Conservation (phyloP, 2,888 invertebrate species). For the Linyphia triangularis region DNA sequence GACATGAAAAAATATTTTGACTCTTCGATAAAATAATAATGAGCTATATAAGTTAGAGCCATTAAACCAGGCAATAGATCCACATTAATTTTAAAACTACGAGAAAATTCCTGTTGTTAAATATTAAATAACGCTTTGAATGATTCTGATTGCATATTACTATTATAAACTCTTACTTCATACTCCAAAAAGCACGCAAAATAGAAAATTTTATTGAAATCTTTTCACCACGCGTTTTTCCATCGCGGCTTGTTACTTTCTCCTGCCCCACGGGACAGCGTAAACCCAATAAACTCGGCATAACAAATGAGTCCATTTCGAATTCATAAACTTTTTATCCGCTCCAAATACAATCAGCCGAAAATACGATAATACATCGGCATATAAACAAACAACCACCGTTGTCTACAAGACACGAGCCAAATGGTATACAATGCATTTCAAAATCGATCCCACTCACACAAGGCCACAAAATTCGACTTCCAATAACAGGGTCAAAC, state of each 20-base stretch:
- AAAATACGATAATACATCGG: conserved; percentile 44
- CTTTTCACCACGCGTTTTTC: no score
- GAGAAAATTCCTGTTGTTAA: no score
- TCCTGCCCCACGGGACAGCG: neutral
- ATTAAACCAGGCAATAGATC: no score
- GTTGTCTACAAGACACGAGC: neutral
- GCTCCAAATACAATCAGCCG: conserved; percentile 60
- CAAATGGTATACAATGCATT: conserved; percentile 40
- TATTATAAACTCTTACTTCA: no score
- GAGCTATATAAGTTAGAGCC: no score
- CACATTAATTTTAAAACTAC: no score
- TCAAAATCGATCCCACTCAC: conserved; percentile 53
- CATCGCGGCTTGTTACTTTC: conserved; percentile 53
- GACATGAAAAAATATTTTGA: no score
- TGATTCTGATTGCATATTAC: no score
- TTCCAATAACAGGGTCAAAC: conserved; percentile 74
- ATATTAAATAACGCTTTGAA: no score
- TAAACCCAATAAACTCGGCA: conserved; percentile 43
- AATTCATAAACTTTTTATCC: conserved; percentile 64
- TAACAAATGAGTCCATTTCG: conserved; percentile 63
- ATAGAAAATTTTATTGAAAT: no score
- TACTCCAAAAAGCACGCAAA: no score
- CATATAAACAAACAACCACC: conserved; percentile 24
- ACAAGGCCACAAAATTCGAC: conserved; percentile 60
- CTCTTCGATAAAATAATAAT: no score